Percentiles rank a stretch among this genome's conserved stretches.
phyloP scores from a whole-genome alignment of 1,140 invertebrate species.

The Scylla paramamosain region DNA sequence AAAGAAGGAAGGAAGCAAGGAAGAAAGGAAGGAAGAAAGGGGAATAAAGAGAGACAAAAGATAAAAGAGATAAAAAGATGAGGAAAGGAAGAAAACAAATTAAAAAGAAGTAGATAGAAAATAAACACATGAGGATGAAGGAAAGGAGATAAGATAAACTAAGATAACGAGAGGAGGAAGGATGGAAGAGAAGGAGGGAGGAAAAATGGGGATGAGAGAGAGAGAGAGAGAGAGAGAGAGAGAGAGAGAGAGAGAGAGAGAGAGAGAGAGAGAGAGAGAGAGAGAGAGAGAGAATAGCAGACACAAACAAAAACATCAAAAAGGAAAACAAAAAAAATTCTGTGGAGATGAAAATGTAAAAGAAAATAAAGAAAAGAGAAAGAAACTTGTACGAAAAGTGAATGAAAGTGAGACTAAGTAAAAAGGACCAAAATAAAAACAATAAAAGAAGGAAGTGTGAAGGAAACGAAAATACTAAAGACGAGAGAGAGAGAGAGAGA shows the following conservation, averaged over 20 bases:
- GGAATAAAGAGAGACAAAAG: not conserved
- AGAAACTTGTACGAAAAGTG: not conserved
- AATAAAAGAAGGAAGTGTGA: no score
- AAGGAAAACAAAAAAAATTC: not conserved
- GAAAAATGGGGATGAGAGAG: not conserved
- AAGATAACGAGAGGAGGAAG: not conserved
- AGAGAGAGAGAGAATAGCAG: not conserved
- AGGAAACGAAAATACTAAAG: no score
- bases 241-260: not conserved
- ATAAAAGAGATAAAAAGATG: no score
- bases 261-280: conserved; percentile 44
- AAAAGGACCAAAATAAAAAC: no score
- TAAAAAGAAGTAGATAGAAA: not conserved
- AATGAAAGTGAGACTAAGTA: no score
- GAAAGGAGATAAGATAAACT: not conserved
- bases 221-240: not conserved
- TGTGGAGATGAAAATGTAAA: not conserved
- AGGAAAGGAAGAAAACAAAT: no score
- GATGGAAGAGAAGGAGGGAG: no score
- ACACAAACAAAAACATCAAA: no score
- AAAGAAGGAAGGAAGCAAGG: not conserved
- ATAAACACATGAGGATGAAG: not conserved
- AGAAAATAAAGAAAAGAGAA: not conserved
- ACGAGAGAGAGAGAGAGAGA: no score
- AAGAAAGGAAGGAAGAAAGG: not conserved